Evolutionary conservation across 2,888 invertebrate species (phyloP), one percentile per base, ranked within the genome.

Genomic region (Boloria euphrosyne): DNA sequence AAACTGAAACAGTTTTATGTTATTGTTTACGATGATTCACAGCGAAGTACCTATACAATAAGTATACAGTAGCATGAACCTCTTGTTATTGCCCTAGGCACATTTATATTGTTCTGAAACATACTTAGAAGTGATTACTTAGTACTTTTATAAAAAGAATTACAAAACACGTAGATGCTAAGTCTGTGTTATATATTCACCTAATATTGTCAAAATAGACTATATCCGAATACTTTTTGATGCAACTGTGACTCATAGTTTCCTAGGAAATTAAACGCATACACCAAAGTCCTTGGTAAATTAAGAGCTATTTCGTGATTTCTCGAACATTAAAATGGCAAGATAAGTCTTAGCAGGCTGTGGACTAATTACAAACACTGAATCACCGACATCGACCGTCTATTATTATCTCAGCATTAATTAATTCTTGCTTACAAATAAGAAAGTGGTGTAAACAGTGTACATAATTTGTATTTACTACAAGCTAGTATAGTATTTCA

Each of bases 331-430:
- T 68, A 57, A 64, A 61, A 69, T 57, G 50, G 44, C 63, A 27
- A 65, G 69, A 73, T 69, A 70, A 71, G 58, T 68, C 16, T 43
- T 52, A 60, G 66, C 62, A 59, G 66, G 63, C 66, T 60, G 66
- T 67, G 66, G 67, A 65, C 66, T 68, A 65, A 71, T 71, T 71
- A 69, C 61, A 62, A 64, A 63, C 22, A 68, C 65, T 68, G 62
- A 68, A 57, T 68, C 68, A 69, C 60, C 62, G 44, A 52, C 31
- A 52, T 53, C 22, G 51, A 43, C 50, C 38, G 53, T 66, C 63
- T 63, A 55, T 66, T 69, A 60, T 63, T 66, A 51, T 66, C 55
- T 62, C 43, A 54, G 38, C 44, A 49, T 53, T 54, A 49, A 53
- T 68, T 66, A 62, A 50, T 54, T 51, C 18, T 59, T 46, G 27